phyloP scores from a whole-genome alignment of 92 coral and sea anemone species.

The Palythoa caribaeorum region DNA sequence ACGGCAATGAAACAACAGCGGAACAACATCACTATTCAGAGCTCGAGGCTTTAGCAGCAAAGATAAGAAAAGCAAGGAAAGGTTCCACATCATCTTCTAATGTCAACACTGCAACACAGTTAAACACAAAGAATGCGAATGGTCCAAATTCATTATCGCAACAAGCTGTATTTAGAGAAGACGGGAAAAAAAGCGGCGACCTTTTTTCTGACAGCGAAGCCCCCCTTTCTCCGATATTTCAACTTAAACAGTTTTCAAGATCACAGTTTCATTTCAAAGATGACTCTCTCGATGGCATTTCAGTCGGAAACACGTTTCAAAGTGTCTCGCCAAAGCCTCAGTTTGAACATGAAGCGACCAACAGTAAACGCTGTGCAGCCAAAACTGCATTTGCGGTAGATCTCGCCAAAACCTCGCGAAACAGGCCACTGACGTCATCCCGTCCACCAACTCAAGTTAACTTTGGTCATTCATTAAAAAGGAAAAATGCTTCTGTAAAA shows the following conservation, averaged over 20 bases:
- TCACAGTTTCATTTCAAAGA: background rate
- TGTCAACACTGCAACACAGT: background rate
- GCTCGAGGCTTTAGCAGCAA: background rate
- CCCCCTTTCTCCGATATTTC: background rate
- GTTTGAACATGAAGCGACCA: background rate
- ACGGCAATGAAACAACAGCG: background rate
- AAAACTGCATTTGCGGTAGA: background rate
- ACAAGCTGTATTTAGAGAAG: background rate
- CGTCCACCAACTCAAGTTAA: background rate
- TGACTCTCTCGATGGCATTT: background rate
- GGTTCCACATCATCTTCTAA: background rate
- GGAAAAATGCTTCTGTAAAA: background rate
- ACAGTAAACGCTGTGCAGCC: background rate
- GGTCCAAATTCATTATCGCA: background rate
- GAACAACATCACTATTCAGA: too few relatives aligned
- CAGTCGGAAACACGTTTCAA: background rate
- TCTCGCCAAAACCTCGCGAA: background rate
- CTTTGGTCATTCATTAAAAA: background rate
- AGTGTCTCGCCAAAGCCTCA: background rate
- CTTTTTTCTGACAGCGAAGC: background rate
- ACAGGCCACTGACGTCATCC: too few relatives aligned
- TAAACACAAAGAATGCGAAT: background rate
- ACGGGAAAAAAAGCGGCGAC: background rate
- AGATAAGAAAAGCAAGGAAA: background rate
- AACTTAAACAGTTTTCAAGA: background rate